phyloP scores from a whole-genome alignment of 1,140 invertebrate genomes.

The Zaprionus camerounensis region DNA sequence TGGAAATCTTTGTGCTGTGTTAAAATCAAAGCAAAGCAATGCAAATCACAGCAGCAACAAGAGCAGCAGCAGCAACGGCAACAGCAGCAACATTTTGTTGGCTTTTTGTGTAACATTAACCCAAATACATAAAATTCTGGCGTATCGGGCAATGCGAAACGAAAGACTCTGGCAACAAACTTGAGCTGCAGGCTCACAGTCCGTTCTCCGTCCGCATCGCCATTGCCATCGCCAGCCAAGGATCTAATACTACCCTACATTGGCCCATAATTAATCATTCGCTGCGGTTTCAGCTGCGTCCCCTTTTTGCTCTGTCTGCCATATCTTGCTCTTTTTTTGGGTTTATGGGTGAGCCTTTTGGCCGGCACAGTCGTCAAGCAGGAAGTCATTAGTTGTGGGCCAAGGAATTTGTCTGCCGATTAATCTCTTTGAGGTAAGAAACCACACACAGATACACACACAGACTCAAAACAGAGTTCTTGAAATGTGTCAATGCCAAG shows the following conservation, averaged over 20 bases:
- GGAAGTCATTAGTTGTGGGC: constrained; percentile 63
- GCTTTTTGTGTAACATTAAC: constrained; percentile 76
- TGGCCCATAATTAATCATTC: constrained; percentile 52
- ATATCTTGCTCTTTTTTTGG: constrained; percentile 50
- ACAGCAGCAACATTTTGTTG: constrained; percentile 13
- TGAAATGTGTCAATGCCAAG: constrained; percentile 34
- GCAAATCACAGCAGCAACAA: constrained; percentile 37
- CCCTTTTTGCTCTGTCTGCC: constrained; percentile 14
- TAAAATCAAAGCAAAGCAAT: constrained; percentile 79
- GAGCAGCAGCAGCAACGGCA: constrained; percentile 10
- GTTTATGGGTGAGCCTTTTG: constrained; percentile 64
- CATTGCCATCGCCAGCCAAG: constrained; percentile 52
- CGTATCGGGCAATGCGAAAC: constrained; percentile 31
- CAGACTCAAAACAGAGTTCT: constrained; percentile 26
- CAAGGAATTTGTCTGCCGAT: constrained; percentile 35
- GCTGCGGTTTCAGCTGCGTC: constrained; percentile 10
- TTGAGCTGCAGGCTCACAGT: constrained; percentile 44
- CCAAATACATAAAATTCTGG: constrained; percentile 77
- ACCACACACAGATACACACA: background rate
- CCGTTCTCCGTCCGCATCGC: constrained; percentile 10
- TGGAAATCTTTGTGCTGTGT: constrained; percentile 67
- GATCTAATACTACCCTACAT: constrained; percentile 64
- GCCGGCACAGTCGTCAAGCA: constrained; percentile 33
- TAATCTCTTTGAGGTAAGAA: constrained; percentile 32
- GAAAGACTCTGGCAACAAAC: constrained; percentile 70